These are phyloP conservation scores for Rhipidura dahli DNA, from an alignment of 2,113 vertebrate species.

Conservation along the genomic window DNA sequence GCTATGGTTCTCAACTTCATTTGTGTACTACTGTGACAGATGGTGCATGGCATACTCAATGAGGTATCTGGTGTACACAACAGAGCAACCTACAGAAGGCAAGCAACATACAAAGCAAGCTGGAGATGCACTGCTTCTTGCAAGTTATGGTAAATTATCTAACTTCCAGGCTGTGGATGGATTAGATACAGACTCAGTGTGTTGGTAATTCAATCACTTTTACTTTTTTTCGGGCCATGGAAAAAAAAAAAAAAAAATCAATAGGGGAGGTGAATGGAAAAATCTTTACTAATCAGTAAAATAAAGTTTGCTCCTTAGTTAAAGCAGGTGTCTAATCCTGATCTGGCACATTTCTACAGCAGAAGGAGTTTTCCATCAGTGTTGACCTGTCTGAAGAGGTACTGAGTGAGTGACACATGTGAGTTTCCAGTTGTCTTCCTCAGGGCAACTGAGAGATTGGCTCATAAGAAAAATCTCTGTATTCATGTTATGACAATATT, in stretches of 20 bases:
- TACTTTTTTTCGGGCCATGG: neutral
- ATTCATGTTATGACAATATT: neutral
- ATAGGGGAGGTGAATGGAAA: neutral
- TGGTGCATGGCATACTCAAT: neutral
- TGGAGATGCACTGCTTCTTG: neutral
- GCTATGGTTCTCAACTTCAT: constrained; percentile 46
- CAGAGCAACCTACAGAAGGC: constrained; percentile 10
- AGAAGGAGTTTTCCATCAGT: neutral
- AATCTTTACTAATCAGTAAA: neutral
- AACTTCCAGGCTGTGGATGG: constrained; percentile 25
- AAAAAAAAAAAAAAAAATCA: neutral
- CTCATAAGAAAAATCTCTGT: neutral
- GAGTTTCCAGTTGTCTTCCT: neutral
- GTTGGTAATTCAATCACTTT: neutral
- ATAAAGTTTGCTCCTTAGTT: neutral
- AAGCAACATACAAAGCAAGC: constrained; percentile 25
- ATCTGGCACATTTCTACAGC: neutral
- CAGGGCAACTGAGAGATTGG: neutral
- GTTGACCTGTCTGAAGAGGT: neutral
- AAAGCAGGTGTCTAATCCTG: neutral
- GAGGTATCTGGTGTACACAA: neutral
- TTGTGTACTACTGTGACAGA: constrained; percentile 9
- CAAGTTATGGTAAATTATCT: constrained; percentile 37
- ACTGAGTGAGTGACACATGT: neutral
- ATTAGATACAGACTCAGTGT: neutral